These are phyloP conservation scores for Amphilophus citrinellus DNA, from an alignment of 2,113 vertebrate genomes.

Conservation along the genomic window DNA sequence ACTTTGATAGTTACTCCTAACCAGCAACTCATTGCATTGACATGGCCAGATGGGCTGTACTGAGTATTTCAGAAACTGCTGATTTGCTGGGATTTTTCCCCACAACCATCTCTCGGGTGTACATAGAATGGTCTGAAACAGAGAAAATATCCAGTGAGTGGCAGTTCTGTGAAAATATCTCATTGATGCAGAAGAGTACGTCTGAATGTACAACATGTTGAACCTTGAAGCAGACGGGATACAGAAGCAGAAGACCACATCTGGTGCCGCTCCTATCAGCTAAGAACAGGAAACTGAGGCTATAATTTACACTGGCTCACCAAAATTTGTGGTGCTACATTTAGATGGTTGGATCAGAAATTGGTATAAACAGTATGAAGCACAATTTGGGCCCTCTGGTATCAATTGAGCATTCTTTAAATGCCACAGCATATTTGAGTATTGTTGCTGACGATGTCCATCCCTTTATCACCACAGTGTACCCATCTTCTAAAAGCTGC, in stretches of 20 bases:
- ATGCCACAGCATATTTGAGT: too few species aligned
- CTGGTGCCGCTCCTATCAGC: background rate
- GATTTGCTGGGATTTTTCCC: background rate
- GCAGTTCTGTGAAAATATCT: background rate
- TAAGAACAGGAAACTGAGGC: background rate
- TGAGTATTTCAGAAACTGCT: background rate
- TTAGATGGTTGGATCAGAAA: background rate
- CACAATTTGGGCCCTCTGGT: background rate
- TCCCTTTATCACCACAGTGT: conserved; percentile 2
- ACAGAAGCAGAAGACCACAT: background rate
- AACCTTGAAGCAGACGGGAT: background rate
- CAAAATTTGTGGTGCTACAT: background rate
- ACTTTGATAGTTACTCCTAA: background rate
- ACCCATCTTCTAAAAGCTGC: background rate
- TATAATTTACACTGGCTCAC: background rate
- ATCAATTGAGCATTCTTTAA: background rate
- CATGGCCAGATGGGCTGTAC: background rate
- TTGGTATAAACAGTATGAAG: background rate
- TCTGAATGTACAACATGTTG: background rate
- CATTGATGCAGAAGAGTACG: background rate
- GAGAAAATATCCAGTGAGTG: background rate
- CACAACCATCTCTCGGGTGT: background rate
- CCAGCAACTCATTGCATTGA: too few species aligned
- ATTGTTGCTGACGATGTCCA: background rate
- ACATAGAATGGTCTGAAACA: too few species aligned